phyloP scores from a whole-genome alignment of 2,888 invertebrate genomes.

The Pammene aurita region DNA sequence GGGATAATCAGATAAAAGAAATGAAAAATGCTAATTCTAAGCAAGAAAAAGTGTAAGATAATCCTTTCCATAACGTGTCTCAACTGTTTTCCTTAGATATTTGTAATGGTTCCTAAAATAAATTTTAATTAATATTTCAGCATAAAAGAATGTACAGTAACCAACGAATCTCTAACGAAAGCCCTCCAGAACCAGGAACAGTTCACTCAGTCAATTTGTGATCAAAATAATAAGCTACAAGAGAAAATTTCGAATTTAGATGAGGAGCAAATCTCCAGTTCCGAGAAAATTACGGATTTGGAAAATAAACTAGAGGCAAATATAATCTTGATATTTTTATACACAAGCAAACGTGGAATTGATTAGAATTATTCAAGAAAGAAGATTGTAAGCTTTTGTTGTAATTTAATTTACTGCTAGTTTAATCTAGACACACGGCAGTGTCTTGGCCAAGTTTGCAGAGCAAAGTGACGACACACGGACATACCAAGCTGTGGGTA shows the following conservation, averaged over 20 bases:
- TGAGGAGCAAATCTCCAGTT: slow-evolving; percentile 43
- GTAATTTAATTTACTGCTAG: too few species aligned
- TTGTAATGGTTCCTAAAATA: background rate
- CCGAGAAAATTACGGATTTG: slow-evolving; percentile 41
- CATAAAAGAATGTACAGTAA: slow-evolving; percentile 49
- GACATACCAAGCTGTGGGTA: too few species aligned
- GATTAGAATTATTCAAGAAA: too few species aligned
- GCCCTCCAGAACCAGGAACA: slow-evolving; percentile 54
- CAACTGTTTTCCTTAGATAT: background rate
- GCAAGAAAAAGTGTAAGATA: slow-evolving; percentile 54
- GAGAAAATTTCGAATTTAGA: slow-evolving; percentile 51
- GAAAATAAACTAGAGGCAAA: slow-evolving; percentile 45
- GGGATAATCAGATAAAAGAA: slow-evolving; percentile 48
- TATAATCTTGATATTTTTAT: background rate
- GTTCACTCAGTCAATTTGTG: slow-evolving; percentile 50
- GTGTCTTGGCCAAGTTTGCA: too few species aligned
- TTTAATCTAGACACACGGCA: too few species aligned
- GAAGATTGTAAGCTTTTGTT: too few species aligned
- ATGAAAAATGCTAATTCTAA: slow-evolving; percentile 48
- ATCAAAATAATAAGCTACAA: slow-evolving; percentile 51
- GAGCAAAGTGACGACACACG: too few species aligned
- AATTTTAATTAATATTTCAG: slow-evolving; percentile 44
- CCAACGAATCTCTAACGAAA: slow-evolving; percentile 51
- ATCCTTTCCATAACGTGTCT: background rate
- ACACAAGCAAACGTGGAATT: too few species aligned